Evolutionary conservation across 2,888 invertebrate genomes (phyloP).

Genomic region (Drosophila meridionalis): DNA sequence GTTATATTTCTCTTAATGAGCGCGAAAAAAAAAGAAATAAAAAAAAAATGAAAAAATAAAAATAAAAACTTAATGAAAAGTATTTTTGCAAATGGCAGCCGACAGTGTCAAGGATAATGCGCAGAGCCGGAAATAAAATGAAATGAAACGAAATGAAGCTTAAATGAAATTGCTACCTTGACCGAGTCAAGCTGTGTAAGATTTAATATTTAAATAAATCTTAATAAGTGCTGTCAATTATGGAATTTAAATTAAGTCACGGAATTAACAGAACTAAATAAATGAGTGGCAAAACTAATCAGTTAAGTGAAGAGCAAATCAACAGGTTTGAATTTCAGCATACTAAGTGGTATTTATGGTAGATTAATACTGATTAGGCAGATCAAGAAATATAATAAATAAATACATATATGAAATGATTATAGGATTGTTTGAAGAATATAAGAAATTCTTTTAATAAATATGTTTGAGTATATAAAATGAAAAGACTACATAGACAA

Average conservation of each 20-base stretch:
- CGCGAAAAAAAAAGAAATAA: conserved; percentile 41
- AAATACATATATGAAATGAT: too few species aligned
- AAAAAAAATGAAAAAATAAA: neutral
- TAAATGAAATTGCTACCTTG: neutral
- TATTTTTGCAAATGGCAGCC: conserved; percentile 48
- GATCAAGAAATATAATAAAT: too few species aligned
- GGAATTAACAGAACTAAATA: neutral
- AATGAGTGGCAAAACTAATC: neutral
- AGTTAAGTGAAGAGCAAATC: too few species aligned
- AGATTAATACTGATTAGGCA: too few species aligned
- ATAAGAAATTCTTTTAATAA: too few species aligned
- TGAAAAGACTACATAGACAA: too few species aligned
- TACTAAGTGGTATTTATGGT: too few species aligned
- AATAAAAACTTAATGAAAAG: conserved; percentile 4
- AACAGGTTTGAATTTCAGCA: too few species aligned
- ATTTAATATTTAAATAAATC: neutral
- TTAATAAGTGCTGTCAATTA: conserved; percentile 1
- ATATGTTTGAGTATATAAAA: too few species aligned
- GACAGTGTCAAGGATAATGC: conserved; percentile 73
- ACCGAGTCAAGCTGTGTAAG: neutral
- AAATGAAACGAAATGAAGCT: conserved; percentile 8
- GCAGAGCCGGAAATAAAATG: conserved; percentile 45
- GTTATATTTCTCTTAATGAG: conserved; percentile 48
- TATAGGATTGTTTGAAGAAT: too few species aligned
- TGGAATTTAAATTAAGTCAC: neutral